A percentile compares a stretch with the other conserved stretches of the same genome.
Conservation (phyloP, 2,797 vertebrate genomes). For the Helicolenus hilgendorfi region DNA sequence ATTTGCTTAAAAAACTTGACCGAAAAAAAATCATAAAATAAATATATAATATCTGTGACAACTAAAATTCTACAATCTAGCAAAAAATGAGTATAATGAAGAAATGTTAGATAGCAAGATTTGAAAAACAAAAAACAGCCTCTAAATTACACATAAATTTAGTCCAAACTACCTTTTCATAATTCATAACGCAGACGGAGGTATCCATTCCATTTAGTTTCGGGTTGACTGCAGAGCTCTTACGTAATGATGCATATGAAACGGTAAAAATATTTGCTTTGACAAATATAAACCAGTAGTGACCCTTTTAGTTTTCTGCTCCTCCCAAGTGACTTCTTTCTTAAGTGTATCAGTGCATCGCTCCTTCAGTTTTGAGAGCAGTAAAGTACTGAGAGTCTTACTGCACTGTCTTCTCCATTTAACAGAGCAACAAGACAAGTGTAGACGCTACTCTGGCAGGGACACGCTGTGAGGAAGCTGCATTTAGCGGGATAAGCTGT, state of each 20-base stretch:
- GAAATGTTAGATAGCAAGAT: neutral
- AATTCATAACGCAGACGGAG: slow-evolving; percentile 32
- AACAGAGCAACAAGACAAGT: slow-evolving; percentile 84
- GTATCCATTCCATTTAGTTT: slow-evolving; percentile 22
- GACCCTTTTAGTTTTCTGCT: slow-evolving; percentile 27
- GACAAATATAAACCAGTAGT: slow-evolving; percentile 18
- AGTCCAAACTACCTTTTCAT: slow-evolving; percentile 16
- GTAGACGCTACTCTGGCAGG: slow-evolving; percentile 75
- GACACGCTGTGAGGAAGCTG: slow-evolving; percentile 65
- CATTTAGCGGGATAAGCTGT: neutral
- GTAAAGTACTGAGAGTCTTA: slow-evolving; percentile 35
- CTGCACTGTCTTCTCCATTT: slow-evolving; percentile 59
- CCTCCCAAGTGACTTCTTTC: slow-evolving; percentile 9
- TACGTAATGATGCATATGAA: slow-evolving; percentile 42
- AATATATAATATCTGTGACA: neutral
- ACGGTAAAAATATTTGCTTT: slow-evolving; percentile 35
- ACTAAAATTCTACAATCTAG: neutral
- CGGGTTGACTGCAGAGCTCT: slow-evolving; percentile 27
- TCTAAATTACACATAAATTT: slow-evolving; percentile 30
- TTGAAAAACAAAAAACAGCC: neutral
- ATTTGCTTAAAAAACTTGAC: neutral
- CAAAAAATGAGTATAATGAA: neutral
- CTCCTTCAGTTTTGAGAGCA: slow-evolving; percentile 1
- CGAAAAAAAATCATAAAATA: neutral
- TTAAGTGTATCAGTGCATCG: slow-evolving; percentile 6